A percentile compares a stretch with the other conserved stretches of the same genome.
phyloP scores from a whole-genome alignment of 2,888 invertebrate genomes.

The Brachylomia viminalis region DNA sequence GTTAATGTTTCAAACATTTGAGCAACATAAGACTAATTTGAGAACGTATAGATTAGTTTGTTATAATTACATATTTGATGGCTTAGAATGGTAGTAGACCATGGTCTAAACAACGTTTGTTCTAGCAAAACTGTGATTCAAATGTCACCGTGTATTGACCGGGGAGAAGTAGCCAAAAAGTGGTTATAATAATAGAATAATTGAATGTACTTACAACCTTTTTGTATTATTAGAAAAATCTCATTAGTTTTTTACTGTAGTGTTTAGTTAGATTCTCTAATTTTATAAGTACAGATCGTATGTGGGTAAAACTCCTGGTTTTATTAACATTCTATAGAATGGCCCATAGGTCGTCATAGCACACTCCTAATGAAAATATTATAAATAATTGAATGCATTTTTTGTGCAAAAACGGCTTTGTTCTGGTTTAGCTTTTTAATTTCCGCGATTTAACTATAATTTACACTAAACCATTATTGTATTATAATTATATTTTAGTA shows the following conservation, averaged over 20 bases:
- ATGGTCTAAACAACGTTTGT: too few species aligned
- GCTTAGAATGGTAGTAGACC: too few species aligned
- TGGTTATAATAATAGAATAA: slow-evolving; percentile 15
- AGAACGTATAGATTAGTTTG: too few species aligned
- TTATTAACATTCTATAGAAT: too few species aligned
- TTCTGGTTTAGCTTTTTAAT: neutral
- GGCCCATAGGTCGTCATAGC: neutral
- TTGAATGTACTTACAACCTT: slow-evolving; percentile 57
- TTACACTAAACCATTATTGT: neutral
- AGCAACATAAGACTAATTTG: too few species aligned
- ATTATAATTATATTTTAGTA: slow-evolving; percentile 6
- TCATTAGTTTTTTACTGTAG: slow-evolving; percentile 54
- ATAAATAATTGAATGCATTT: slow-evolving; percentile 12
- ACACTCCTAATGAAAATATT: neutral
- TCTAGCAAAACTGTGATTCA: too few species aligned
- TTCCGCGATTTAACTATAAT: neutral
- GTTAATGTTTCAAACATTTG: too few species aligned
- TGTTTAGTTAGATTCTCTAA: slow-evolving; percentile 31
- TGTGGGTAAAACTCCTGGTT: too few species aligned
- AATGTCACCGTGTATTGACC: too few species aligned
- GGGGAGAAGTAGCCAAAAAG: neutral
- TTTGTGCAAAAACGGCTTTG: neutral
- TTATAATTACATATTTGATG: too few species aligned
- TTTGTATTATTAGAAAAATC: slow-evolving; percentile 58
- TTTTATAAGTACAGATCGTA: neutral